A percentile compares a stretch with the other conserved stretches of the same genome.
Evolutionary conservation across 2,797 vertebrate genomes (phyloP).

Genomic region (Podargus strigoides): DNA sequence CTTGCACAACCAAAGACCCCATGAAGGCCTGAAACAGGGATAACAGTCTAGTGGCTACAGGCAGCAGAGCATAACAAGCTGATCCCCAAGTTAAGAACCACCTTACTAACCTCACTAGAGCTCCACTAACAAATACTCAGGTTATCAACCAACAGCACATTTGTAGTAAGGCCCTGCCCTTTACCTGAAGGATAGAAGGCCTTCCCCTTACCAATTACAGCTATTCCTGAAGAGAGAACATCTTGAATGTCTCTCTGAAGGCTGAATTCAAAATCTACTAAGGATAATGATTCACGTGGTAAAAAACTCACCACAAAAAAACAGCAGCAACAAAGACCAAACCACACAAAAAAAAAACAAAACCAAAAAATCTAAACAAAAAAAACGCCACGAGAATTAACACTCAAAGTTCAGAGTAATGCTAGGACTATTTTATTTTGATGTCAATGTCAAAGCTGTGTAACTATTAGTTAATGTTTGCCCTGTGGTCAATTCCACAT

Average conservation of each 20-base stretch:
- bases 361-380: fast-evolving
- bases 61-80: neutral
- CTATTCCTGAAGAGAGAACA: neutral
- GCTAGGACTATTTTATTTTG: neutral
- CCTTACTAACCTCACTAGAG: neutral
- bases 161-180: neutral
- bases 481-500: neutral
- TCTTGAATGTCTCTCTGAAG: neutral
- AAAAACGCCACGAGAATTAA: neutral
- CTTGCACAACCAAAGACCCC: neutral
- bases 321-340: neutral
- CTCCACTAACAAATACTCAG: neutral
- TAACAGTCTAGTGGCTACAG: neutral
- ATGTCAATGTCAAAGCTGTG: neutral
- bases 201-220: neutral
- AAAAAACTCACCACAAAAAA: neutral
- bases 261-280: neutral
- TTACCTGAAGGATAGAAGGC: fast-evolving
- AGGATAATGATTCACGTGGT: neutral
- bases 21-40: neutral
- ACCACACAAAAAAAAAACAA: neutral
- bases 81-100: neutral
- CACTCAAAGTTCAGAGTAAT: neutral
- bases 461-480: neutral
- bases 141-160: neutral